Base-by-base conservation (phyloP, 2,888 invertebrate genomes). In the Caenorhabditis sp. region DNA sequence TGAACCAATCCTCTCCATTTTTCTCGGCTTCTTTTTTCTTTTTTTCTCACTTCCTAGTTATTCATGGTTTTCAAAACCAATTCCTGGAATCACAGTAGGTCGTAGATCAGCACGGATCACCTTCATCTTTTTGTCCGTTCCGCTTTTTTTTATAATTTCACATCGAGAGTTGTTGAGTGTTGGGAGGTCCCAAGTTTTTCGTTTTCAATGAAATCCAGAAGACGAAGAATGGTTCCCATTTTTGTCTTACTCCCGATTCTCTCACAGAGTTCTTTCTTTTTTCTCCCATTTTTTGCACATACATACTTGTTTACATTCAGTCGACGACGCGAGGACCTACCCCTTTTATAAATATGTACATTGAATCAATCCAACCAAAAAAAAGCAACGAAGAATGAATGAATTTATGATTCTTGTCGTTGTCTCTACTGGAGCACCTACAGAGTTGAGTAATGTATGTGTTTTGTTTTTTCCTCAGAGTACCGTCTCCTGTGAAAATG, bases 341-440 rank as follows among this genome's bases (percentile, higher is more conserved):
- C 66, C 44, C 54, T 70, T 70, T 63, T 70, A 70, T 70, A 70
- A 79, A 79, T 79, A 64, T 79, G 70, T 79, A 79, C 79, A 79
- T 70, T 70, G 72, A 56, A 70, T 79, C 64, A 79, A 72, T 47
- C 64, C 70, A 72, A 63, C 70, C 77, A 70, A 77, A 77, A 75
- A 75, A 75, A 47, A 54, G 64, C 64, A 75, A 66, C 75, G 58
- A 59, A 68, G 75, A 75, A 68, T 59, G 75, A 59, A 68, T 68
- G 68, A 76, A 69, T 76, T 76, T 76, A 59, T 75, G 66, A 66
- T 66, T 66, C 47, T 38, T 54, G 19, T 49, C 35, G 35, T 59
- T 59, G 22, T 44, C 16, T 47, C 26, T 12, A 6, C n/a, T 47
- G 26, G 44, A 22, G 63, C 24, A 64, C 41, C 47, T 47, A n/a